Percentiles rank a stretch among this genome's conserved stretches.
Conservation (phyloP, 30 jellyfish, hydroid and myxozoan species). For the Turritopsis dohrnii region DNA sequence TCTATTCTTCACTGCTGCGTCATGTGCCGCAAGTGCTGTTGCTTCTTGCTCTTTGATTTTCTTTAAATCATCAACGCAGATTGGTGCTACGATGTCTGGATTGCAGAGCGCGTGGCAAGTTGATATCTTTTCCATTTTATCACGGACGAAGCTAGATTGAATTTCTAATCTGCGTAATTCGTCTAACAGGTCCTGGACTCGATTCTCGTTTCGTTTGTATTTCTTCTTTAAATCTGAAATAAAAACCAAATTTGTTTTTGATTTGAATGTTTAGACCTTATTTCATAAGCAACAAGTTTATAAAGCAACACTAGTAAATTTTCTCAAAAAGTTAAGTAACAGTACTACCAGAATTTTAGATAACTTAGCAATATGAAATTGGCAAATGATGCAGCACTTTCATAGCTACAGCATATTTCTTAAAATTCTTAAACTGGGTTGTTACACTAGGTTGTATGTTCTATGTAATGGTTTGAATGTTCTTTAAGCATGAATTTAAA, state of each 20-base stretch:
- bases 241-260: neutral
- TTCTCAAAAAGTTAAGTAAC: no score
- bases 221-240: constrained; percentile 40
- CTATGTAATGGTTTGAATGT: no score
- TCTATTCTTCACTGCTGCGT: constrained; percentile 3
- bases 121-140: constrained; percentile 28
- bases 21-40: neutral
- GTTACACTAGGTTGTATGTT: no score
- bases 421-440: no score
- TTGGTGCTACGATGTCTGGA: constrained; percentile 32
- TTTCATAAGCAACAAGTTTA: no score
- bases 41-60: neutral
- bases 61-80: neutral
- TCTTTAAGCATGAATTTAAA: no score
- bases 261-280: no score
- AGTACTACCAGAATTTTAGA: no score
- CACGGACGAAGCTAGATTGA: constrained; percentile 30
- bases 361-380: no score
- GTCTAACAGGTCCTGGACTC: constrained; percentile 68
- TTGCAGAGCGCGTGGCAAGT: constrained; percentile 75
- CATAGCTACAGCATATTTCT: no score
- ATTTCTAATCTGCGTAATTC: constrained; percentile 65
- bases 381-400: no score
- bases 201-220: constrained; percentile 47
- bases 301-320: no score